These are phyloP conservation scores for Epiblema foenella DNA, from an alignment of 2,888 invertebrate genomes.

Conservation along the genomic window DNA sequence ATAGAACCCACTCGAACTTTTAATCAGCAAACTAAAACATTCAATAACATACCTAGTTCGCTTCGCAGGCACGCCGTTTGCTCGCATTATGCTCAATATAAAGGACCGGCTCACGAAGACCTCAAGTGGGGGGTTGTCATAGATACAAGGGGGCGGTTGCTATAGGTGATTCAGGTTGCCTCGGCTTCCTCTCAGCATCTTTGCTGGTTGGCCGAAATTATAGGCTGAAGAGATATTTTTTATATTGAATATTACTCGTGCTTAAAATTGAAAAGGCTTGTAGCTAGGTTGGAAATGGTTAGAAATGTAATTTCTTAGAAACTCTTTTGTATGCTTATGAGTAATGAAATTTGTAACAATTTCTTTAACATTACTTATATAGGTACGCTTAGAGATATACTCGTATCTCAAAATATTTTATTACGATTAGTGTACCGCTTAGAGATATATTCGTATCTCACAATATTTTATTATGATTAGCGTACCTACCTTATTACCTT, in stretches of 20 bases:
- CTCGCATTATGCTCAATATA: slow-evolving; percentile 60
- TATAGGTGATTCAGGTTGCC: slow-evolving; percentile 74
- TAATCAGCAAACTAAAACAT: slow-evolving; percentile 26
- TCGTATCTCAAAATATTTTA: too few relatives aligned
- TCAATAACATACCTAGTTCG: slow-evolving; percentile 29
- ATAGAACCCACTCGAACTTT: slow-evolving; percentile 8
- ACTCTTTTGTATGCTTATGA: not conserved
- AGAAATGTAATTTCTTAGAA: not conserved
- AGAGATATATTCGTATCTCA: too few relatives aligned
- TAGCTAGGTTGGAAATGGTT: not conserved
- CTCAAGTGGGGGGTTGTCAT: slow-evolving; percentile 68
- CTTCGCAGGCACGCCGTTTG: slow-evolving; percentile 60
- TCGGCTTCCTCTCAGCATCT: slow-evolving; percentile 62
- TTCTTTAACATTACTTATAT: too few relatives aligned
- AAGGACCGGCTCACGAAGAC: slow-evolving; percentile 70
- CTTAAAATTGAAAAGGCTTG: slow-evolving; percentile 1
- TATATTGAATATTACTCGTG: not conserved
- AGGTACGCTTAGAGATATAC: too few relatives aligned
- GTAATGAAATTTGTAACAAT: not conserved
- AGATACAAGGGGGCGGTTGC: slow-evolving; percentile 72
- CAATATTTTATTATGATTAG: too few relatives aligned
- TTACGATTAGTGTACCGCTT: too few relatives aligned
- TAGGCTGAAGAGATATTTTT: slow-evolving; percentile 17
- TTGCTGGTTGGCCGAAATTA: slow-evolving; percentile 49
- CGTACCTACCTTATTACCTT: too few relatives aligned